Evolutionary conservation across 1,140 invertebrate genomes (phyloP), one percentile per base, ranked within the genome.

Genomic region (Drosophila parabipectinata): DNA sequence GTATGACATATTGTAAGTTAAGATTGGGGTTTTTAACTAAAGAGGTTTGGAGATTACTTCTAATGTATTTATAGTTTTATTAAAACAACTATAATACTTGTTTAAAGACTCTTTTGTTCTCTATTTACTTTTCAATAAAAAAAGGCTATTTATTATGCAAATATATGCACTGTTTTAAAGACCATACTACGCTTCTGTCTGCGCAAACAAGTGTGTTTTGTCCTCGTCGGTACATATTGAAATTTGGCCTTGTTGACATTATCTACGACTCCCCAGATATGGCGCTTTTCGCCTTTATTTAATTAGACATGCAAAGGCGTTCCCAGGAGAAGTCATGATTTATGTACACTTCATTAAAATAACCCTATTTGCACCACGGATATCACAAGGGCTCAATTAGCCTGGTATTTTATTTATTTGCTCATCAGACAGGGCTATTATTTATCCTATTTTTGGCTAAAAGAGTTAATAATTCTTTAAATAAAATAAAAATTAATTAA

Each of bases 261-360:
- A 78, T 78, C 61, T 67, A 71, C 74, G 54, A 37, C 41, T 53
- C 58, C 50, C 77, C 34, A 26, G 63, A 34, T 44, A 54, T 59
- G 34, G 63, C 32, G 24, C 14, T 39, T 8, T 34, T 44, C 21
- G n/a, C n/a, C 24, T 57, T 51, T 67, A 78, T 81, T 87, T 74
- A 81, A 87, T 85, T 85, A 87, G 81, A 74, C 57, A 47, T 71
- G 82, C 56, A 48, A 71, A 71, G 47, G 77, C 67, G 66, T 47
- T 48, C 59, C 77, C 51, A 12, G 57, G 81, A 74, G 39, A 18
- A 21, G 15, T 28, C 61, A 64, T 60, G 52, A 77, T 74, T 85
- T 85, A 82, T 73, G 79, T 62, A 56, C 57, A 74, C 71, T 75
- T 85, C 78, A 85, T 85, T 81, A 85, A 82, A 85, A 68, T 75